A percentile compares a stretch with the other conserved stretches of the same genome.
Conservation (phyloP, 2,113 vertebrate species). For the Uria aalge region DNA sequence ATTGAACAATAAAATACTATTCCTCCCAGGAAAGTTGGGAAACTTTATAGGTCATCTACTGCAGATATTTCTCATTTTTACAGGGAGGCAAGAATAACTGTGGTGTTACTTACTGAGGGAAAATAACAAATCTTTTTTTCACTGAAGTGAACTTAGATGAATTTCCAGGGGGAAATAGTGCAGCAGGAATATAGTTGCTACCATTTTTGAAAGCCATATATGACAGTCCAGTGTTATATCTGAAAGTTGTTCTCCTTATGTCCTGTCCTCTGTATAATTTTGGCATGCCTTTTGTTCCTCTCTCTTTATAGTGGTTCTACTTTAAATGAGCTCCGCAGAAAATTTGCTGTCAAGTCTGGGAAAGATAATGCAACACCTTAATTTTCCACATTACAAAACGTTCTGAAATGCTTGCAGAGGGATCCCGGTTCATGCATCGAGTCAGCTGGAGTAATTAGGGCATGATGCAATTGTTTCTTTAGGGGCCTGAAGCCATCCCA, state of each 20-base stretch:
- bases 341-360: neutral
- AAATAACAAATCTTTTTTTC: neutral
- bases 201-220: neutral
- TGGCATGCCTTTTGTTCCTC: neutral
- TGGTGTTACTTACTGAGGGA: neutral
- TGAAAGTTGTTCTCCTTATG: neutral
- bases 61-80: neutral
- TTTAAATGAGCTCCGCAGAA: slow-evolving; percentile 9
- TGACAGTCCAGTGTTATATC: neutral
- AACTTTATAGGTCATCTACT: neutral
- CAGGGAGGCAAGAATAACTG: neutral
- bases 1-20: neutral
- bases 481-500: neutral
- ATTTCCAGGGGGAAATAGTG: neutral
- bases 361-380: slow-evolving; percentile 18
- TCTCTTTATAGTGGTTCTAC: neutral
- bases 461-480: slow-evolving; percentile 30
- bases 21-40: neutral
- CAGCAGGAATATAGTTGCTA: neutral
- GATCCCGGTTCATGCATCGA: neutral
- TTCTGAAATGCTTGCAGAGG: slow-evolving; percentile 10
- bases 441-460: slow-evolving; percentile 13
- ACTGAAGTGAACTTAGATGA: neutral
- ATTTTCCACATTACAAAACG: slow-evolving; percentile 21
- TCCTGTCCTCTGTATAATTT: neutral